phyloP scores from a whole-genome alignment of 2,113 vertebrate genomes.

The Upupa epops region DNA sequence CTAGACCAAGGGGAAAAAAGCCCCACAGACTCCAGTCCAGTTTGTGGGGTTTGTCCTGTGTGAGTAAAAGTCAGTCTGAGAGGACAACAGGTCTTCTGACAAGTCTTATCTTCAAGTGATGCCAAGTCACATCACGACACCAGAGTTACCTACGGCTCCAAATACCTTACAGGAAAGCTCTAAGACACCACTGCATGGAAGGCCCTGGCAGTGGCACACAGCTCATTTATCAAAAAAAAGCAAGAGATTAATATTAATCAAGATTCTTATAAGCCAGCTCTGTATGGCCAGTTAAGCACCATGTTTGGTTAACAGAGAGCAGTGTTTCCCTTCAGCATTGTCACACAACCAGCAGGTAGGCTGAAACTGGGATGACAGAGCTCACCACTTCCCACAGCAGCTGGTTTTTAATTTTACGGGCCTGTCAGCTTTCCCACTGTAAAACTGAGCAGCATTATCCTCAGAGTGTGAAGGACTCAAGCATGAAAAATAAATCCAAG shows the following conservation, averaged over 20 bases:
- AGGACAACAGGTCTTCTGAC: neutral
- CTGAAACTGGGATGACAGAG: neutral
- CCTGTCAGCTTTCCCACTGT: neutral
- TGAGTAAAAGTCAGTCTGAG: neutral
- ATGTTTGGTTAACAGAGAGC: neutral
- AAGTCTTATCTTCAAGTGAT: neutral
- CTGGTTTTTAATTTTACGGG: neutral
- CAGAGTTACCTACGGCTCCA: neutral
- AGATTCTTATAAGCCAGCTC: neutral
- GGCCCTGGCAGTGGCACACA: neutral
- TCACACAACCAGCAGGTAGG: neutral
- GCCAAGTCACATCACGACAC: neutral
- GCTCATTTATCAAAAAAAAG: neutral
- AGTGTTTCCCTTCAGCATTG: neutral
- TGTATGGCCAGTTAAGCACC: neutral
- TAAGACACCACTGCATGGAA: neutral
- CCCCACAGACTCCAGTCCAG: neutral
- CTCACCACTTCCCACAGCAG: neutral
- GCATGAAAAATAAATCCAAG: neutral
- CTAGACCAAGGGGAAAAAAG: neutral
- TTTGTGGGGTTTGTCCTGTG: too few species aligned
- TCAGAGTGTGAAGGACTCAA: neutral
- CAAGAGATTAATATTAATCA: neutral
- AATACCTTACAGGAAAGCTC: neutral
- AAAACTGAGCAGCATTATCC: neutral